phyloP scores from a whole-genome alignment of 1,140 invertebrate species.

The Nephotettix cincticeps region DNA sequence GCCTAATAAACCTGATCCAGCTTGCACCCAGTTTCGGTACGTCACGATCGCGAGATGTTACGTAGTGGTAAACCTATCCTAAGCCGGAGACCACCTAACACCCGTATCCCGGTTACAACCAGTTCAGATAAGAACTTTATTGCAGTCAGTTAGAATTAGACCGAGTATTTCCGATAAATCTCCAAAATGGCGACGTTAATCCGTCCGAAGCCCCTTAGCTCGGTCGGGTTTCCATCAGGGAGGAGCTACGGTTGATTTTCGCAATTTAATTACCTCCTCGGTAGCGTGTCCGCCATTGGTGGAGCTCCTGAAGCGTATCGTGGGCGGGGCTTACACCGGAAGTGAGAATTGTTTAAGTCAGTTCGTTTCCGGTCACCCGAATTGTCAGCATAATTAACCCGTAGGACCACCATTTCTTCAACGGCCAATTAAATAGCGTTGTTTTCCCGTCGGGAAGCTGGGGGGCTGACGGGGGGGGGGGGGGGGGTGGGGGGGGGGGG shows the following conservation, averaged over 20 bases:
- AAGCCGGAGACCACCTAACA: neutral
- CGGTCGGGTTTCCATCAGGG: neutral
- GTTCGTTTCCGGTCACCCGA: constrained; percentile 2
- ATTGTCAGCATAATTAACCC: too few species aligned
- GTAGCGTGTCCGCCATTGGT: constrained; percentile 1
- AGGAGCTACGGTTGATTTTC: neutral
- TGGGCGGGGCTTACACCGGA: constrained; percentile 1
- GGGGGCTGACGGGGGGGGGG: too few species aligned
- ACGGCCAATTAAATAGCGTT: neutral
- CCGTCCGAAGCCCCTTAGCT: neutral
- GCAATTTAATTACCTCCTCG: constrained; percentile 9
- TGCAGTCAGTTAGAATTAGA: constrained; percentile 12
- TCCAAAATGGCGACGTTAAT: constrained; percentile 5
- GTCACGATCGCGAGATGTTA: too few species aligned
- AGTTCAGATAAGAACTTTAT: constrained; percentile 14
- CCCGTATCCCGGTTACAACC: constrained; percentile 11
- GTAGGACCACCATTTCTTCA: neutral
- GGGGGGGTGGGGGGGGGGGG: too few species aligned
- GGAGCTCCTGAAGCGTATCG: neutral
- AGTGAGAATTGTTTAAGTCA: constrained; percentile 13
- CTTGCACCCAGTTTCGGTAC: too few species aligned
- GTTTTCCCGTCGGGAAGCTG: constrained; percentile 5
- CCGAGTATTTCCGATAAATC: neutral
- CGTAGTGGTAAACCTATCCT: neutral
- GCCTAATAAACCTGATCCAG: too few species aligned